Percentiles rank a stretch among this genome's conserved stretches.
These are phyloP conservation scores for Osmerus eperlanus DNA, from an alignment of 2,113 vertebrate genomes.

Conservation along the genomic window DNA sequence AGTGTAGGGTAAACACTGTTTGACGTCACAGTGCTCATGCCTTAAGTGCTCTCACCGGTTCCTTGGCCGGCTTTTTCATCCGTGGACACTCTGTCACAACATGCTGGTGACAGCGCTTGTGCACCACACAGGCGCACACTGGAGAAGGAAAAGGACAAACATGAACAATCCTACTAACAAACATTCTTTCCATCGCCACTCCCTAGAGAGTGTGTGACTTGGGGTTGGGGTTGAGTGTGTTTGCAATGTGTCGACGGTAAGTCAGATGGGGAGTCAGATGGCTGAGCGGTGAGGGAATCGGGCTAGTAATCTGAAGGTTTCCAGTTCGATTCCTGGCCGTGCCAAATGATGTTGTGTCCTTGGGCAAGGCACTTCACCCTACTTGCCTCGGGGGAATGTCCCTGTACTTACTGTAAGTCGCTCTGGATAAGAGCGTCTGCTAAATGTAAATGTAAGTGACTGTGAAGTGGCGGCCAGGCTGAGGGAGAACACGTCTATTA, in stretches of 20 bases:
- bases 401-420: too few species aligned
- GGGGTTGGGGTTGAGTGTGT: neutral
- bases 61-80: constrained; percentile 84
- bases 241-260: neutral
- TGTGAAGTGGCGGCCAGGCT: neutral
- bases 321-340: too few species aligned
- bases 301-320: too few species aligned
- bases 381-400: too few species aligned
- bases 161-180: neutral
- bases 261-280: too few species aligned
- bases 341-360: too few species aligned
- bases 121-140: constrained; percentile 98
- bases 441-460: too few species aligned
- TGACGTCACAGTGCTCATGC: neutral
- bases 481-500: neutral
- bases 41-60: constrained; percentile 64
- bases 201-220: neutral
- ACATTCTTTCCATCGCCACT: neutral
- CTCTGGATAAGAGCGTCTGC: too few species aligned
- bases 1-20: neutral
- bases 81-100: constrained; percentile 94
- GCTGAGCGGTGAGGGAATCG: too few species aligned
- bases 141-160: constrained; percentile 28
- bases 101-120: constrained; percentile 94
- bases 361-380: too few species aligned